Evolutionary conservation across 2,113 vertebrate species (phyloP), one percentile per base, ranked within the genome.

Genomic region (Echinops telfairi): DNA sequence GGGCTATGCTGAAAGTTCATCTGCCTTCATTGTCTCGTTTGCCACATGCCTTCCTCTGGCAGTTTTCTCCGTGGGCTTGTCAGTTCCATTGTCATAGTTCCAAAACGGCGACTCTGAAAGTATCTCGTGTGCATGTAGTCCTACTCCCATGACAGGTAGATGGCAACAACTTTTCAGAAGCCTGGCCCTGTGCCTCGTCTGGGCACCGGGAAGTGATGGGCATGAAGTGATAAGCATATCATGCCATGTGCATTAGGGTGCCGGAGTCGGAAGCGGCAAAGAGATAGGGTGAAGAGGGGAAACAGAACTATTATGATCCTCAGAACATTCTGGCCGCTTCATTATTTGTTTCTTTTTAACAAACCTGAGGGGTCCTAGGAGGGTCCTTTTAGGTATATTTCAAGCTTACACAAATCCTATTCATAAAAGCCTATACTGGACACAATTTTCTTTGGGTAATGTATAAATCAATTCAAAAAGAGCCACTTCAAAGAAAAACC

Each of bases 371-470:
- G 14, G 1, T 73, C 78, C 89, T 83, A 58, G 31, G 23, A 66
- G 15, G 27, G 6, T 60, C 31, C 57, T 58, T 90, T 86, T 36
- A 5, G 16, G 16, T 68, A 40, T 71, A 84, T 80, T 94, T 86
- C 33, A 84, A 93, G 76, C 83, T 33, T 81, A 92, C 85, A 23
- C 64, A 92, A 89, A 89, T 91, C 47, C 70, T 81, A 64, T 20
- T 64, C 73, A 91, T 20, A 68, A 90, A 93, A 92, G 53, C 77
- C 82, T 62, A 83, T 92, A 81, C 60, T 68, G 92, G 78, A 80
- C 15, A 31, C 43, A 5, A 89, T 92, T 92, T 95, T 95, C 78
- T 92, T 87, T 83, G 38, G 77, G 86, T 94, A 86, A 92, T 92
- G 93, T 79, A 31, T 27, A 84, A 96, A 85, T 86, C 20, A n/a